phyloP scores from a whole-genome alignment of 1,140 invertebrate species.

The Ruditapes philippinarum region DNA sequence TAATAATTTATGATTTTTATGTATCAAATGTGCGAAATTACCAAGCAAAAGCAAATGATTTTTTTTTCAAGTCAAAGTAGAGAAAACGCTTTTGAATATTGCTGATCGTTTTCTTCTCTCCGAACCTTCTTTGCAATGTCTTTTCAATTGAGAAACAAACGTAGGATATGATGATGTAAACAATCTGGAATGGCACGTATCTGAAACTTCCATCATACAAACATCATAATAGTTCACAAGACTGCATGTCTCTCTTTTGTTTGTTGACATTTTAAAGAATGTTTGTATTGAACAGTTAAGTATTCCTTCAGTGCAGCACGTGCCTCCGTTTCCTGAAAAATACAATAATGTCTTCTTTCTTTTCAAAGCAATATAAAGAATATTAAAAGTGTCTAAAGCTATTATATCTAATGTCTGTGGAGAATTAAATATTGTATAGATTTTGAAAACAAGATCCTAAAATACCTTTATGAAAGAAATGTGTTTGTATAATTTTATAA shows the following conservation, averaged over 20 bases:
- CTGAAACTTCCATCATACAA: slow-evolving; percentile 34
- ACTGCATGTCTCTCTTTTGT: background rate
- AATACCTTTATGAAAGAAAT: too few species aligned
- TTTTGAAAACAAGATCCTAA: too few species aligned
- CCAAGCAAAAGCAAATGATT: too few species aligned
- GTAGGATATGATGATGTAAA: background rate
- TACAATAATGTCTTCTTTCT: too few species aligned
- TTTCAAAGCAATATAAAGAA: too few species aligned
- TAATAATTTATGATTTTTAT: too few species aligned
- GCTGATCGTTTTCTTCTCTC: background rate
- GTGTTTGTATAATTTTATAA: too few species aligned
- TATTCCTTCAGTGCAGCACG: background rate
- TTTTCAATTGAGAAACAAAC: slow-evolving; percentile 37
- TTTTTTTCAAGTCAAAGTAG: background rate
- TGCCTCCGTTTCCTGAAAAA: slow-evolving; percentile 1
- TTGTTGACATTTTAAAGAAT: slow-evolving; percentile 13
- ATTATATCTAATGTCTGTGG: too few species aligned
- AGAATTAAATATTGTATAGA: too few species aligned
- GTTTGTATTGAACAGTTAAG: slow-evolving; percentile 40
- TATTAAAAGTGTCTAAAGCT: too few species aligned
- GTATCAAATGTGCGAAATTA: too few species aligned
- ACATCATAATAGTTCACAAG: slow-evolving; percentile 5
- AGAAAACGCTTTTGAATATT: background rate
- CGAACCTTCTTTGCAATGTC: background rate
- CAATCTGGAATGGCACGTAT: background rate